Evolutionary conservation across 2,797 vertebrate species (phyloP).

Genomic region (Kryptopterus vitreolus): DNA sequence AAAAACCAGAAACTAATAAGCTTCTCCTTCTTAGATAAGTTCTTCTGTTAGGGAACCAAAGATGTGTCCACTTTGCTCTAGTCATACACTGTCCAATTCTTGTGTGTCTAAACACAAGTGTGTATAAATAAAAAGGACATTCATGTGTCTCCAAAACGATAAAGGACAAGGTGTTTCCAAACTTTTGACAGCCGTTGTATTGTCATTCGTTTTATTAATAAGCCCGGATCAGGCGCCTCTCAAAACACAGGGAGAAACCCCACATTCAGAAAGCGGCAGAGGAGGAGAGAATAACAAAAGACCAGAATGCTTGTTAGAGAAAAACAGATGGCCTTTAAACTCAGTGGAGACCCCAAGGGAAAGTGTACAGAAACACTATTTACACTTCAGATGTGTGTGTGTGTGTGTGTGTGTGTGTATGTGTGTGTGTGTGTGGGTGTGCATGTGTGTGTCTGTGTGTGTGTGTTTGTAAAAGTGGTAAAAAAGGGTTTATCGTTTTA

Average conservation of each 20-base stretch:
- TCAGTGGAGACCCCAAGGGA: slow-evolving; percentile 67
- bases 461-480: neutral
- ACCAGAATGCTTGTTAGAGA: slow-evolving; percentile 74
- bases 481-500: slow-evolving; percentile 56
- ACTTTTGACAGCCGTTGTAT: neutral
- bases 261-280: slow-evolving; percentile 14
- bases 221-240: neutral
- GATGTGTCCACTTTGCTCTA: no score
- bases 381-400: slow-evolving; percentile 58
- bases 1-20: no score
- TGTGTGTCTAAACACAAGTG: no score
- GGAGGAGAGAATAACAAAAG: slow-evolving; percentile 36
- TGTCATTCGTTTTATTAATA: slow-evolving; percentile 10
- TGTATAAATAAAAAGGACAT: no score
- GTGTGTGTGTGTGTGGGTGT: slow-evolving; percentile 45
- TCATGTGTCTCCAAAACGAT: no score
- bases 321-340: slow-evolving; percentile 81
- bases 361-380: slow-evolving; percentile 63
- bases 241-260: neutral
- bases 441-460: neutral
- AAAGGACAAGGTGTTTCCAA: no score
- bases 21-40: no score
- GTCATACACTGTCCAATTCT: no score
- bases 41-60: no score
- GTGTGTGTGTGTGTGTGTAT: slow-evolving; percentile 49